Base-by-base conservation (phyloP, 2,888 invertebrate genomes). In the Odiellus spinosus region DNA sequence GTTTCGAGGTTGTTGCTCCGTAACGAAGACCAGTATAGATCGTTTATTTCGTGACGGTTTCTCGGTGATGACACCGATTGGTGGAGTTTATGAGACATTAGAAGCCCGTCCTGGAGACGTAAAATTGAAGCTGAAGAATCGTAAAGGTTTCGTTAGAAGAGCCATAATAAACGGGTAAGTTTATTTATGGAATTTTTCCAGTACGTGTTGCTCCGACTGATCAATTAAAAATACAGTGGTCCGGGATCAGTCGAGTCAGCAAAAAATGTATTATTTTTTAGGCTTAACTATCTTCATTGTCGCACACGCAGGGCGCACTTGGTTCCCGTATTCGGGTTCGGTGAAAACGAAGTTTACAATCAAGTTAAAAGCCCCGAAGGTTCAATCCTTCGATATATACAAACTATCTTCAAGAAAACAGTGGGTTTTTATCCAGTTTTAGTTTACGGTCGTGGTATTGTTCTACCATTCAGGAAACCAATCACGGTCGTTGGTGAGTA, bases 271-370 rank as follows among this genome's bases (percentile, higher is more conserved):
- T n/a, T n/a, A n/a, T n/a, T n/a, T n/a, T n/a, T n/a, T n/a, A n/a
- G n/a, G n/a, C n/a, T n/a, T n/a, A n/a, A n/a, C n/a, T n/a, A n/a
- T n/a, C n/a, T n/a, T n/a, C n/a, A n/a, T n/a, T n/a, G n/a, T n/a
- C 17, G 3, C 11, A 5, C 38, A 11, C 14, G 3, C 6, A 38
- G 38, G 4, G 38, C 38, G 4, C 11, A 6, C 15, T 17, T 91
- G 48, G 87, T 91, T 0, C 91, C 91, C 1, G 81, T 84, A 0
- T 78, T 86, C 60, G 80, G 83, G 0, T 91, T 91, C 64, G 90
- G 90, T 0, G 91, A 91, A 67, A 81, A 81, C 0, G 84, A 88
- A 59, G 67, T 87, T 8, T 90, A 78, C 64, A 75, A 78, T 54
- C 86, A 88, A 55, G 64, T 82, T 0, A 42, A 52, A 3, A 64